phyloP scores from a whole-genome alignment of 2,797 vertebrate species.

The Galaxias olidus region DNA sequence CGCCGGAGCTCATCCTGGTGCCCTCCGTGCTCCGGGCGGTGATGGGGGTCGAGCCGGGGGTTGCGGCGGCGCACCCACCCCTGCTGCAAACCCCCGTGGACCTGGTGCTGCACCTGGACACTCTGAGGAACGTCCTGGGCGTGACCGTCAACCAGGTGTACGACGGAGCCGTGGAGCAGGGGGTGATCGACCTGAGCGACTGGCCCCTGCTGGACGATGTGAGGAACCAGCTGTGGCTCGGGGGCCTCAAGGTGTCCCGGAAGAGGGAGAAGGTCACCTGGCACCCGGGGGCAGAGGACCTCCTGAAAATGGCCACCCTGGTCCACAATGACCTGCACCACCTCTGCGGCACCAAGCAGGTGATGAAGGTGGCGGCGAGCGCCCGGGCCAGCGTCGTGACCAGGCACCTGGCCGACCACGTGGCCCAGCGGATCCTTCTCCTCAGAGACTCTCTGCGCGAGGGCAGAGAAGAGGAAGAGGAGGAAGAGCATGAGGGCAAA shows the following conservation, averaged over 20 bases:
- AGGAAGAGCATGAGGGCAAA: not conserved
- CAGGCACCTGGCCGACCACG: not conserved
- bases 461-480: not conserved
- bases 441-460: not conserved
- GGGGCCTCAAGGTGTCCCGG: not conserved
- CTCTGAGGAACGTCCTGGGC: not conserved
- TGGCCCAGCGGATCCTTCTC: not conserved
- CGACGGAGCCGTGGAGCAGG: not conserved
- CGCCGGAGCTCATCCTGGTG: no score
- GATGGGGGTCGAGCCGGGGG: no score
- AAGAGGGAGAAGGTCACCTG: not conserved
- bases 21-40: no score
- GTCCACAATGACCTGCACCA: not conserved
- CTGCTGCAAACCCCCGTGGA: no score
- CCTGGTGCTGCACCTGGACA: no score
- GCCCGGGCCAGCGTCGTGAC: not conserved
- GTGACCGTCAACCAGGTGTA: not conserved
- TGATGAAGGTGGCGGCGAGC: no score
- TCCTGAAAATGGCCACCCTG: not conserved
- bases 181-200: not conserved
- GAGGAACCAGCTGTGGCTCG: not conserved
- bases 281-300: not conserved
- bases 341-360: not conserved
- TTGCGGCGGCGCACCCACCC: no score
- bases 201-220: not conserved